Conservation (phyloP, 2,888 invertebrate species). For the Patella pellucida region DNA sequence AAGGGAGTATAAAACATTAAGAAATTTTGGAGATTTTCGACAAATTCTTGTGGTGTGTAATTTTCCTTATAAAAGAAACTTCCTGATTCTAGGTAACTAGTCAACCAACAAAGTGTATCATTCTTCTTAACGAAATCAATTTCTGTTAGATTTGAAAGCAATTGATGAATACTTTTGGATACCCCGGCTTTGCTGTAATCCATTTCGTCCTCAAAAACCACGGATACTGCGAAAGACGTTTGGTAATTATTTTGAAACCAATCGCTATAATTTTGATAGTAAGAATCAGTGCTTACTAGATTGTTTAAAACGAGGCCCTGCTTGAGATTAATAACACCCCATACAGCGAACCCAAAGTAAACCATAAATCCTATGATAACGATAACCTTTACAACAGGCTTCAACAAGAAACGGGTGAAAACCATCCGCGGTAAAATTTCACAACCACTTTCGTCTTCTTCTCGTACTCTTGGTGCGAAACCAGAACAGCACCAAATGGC, state of each 20-base stretch:
- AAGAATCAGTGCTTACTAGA: conserved; percentile 49
- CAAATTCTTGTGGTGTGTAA: conserved; percentile 20
- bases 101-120: conserved; percentile 12
- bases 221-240: conserved; percentile 37
- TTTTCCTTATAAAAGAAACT: not conserved
- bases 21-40: conserved; percentile 22
- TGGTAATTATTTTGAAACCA: conserved; percentile 37
- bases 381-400: conserved; percentile 36
- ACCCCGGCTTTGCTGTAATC: conserved; percentile 26
- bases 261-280: conserved; percentile 40
- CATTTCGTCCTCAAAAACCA: conserved; percentile 34
- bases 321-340: conserved; percentile 46
- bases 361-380: conserved; percentile 42
- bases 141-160: not conserved
- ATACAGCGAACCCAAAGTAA: conserved; percentile 48
- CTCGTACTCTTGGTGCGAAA: conserved; percentile 28
- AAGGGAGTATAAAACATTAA: conserved; percentile 24
- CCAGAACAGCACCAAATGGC: conserved; percentile 64
- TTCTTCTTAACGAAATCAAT: not conserved
- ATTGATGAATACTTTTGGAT: not conserved
- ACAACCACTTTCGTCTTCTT: conserved; percentile 41
- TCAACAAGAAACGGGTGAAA: conserved; percentile 39
- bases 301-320: conserved; percentile 47
- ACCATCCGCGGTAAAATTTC: conserved; percentile 43
- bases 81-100: not conserved